Percentiles rank a stretch among this genome's conserved stretches.
Conservation (phyloP, 1,140 invertebrate species). For the Drosophila elegans region DNA sequence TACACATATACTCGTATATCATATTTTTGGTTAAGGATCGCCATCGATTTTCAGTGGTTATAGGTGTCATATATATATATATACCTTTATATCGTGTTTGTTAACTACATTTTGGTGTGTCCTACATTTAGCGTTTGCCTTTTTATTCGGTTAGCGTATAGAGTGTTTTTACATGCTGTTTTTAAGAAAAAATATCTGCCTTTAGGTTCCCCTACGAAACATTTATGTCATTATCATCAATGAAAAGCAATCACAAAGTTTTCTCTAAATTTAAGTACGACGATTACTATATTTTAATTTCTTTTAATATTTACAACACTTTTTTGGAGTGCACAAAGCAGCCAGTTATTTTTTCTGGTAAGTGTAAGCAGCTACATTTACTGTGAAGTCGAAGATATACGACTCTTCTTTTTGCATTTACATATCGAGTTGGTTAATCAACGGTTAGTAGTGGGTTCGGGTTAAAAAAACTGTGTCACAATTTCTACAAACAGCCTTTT, state of each 20-base stretch:
- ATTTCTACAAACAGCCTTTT: slow-evolving; percentile 84
- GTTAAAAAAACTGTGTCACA: slow-evolving; percentile 80
- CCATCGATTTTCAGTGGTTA: slow-evolving; percentile 24
- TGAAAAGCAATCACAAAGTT: slow-evolving; percentile 82
- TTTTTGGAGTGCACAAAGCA: slow-evolving; percentile 35
- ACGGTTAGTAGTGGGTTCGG: slow-evolving; percentile 24
- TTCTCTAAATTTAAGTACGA: slow-evolving; percentile 49
- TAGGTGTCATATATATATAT: slow-evolving; percentile 35
- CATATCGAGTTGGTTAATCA: slow-evolving; percentile 31
- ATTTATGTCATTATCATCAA: slow-evolving; percentile 51
- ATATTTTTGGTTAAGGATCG: slow-evolving; percentile 33
- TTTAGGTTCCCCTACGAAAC: slow-evolving; percentile 43
- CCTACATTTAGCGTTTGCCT: slow-evolving; percentile 31
- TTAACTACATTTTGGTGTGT: slow-evolving; percentile 45
- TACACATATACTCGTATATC: slow-evolving; percentile 46
- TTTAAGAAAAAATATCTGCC: slow-evolving; percentile 48
- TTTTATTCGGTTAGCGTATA: slow-evolving; percentile 21
- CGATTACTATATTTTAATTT: slow-evolving; percentile 38
- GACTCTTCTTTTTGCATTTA: slow-evolving; percentile 36
- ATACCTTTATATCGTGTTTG: slow-evolving; percentile 27
- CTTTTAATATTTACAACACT: slow-evolving; percentile 56
- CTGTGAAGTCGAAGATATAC: slow-evolving; percentile 34
- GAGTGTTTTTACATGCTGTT: slow-evolving; percentile 48
- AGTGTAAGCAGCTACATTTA: slow-evolving; percentile 50
- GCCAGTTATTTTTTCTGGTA: slow-evolving; percentile 9